These are phyloP conservation scores for Amyelois transitella DNA, from an alignment of 1,140 invertebrate species.

Conservation along the genomic window DNA sequence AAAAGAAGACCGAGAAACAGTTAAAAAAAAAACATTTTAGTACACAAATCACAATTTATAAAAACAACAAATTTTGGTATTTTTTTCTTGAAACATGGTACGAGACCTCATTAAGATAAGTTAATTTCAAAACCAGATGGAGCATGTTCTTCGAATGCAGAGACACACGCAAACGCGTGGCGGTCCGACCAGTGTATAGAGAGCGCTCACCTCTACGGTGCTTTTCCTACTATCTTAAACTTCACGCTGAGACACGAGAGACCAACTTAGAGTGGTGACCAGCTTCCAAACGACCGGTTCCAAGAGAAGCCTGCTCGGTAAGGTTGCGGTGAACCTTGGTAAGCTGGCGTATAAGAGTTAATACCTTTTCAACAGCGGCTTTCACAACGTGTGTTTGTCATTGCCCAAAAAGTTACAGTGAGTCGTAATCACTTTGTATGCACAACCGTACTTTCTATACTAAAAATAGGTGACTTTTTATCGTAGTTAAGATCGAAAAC, in stretches of 20 bases:
- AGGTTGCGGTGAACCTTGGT: constrained; percentile 31
- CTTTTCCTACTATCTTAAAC: not conserved
- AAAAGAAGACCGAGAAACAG: too few species aligned
- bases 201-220: constrained; percentile 11
- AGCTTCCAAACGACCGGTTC: constrained; percentile 44
- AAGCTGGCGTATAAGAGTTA: constrained; percentile 3
- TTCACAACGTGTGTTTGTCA: not conserved
- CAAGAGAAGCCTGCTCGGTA: constrained; percentile 23
- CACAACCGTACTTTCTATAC: too few species aligned
- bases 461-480: too few species aligned
- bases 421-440: too few species aligned
- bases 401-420: not conserved
- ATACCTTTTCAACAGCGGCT: not conserved
- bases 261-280: constrained; percentile 21
- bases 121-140: constrained; percentile 10
- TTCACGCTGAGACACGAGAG: not conserved
- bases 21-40: too few species aligned
- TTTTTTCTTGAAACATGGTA: not conserved
- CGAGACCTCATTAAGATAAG: not conserved
- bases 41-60: too few species aligned
- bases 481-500: too few species aligned
- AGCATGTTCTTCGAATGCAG: constrained; percentile 8
- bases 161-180: constrained; percentile 16
- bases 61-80: too few species aligned
- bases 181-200: constrained; percentile 8